A percentile compares a stretch with the other conserved stretches of the same genome.
Conservation (phyloP, 2,888 invertebrate species). For the Megastigmus dorsalis region DNA sequence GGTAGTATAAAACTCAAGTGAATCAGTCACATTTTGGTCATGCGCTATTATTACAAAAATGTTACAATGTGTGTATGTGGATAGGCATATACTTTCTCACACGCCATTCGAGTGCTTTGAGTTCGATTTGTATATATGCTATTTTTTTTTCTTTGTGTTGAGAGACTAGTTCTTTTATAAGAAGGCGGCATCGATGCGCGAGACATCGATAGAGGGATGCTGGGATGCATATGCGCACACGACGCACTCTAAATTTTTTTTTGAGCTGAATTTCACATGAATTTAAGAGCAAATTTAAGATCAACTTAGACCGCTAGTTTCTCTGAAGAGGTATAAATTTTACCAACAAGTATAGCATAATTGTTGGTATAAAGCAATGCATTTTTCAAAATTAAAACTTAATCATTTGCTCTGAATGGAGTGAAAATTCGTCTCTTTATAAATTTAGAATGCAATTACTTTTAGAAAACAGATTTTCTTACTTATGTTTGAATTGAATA, state of each 20-base stretch:
- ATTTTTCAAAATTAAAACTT: no score
- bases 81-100: constrained; percentile 31
- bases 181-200: constrained; percentile 5
- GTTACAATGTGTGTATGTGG: constrained; percentile 10
- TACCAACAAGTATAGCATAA: no score
- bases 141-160: constrained; percentile 40
- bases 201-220: neutral
- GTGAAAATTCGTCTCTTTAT: neutral
- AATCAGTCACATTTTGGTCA: neutral
- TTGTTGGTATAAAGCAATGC: no score
- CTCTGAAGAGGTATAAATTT: no score
- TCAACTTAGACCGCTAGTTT: neutral
- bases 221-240: constrained; percentile 16
- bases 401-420: no score
- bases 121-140: neutral
- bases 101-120: constrained; percentile 32
- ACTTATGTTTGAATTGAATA: constrained; percentile 10
- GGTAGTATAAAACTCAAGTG: constrained; percentile 3
- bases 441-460: constrained; percentile 22
- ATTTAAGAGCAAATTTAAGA: neutral
- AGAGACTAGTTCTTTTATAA: neutral
- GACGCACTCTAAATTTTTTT: constrained; percentile 16
- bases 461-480: constrained; percentile 28
- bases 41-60: constrained; percentile 20
- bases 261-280: neutral